These are phyloP conservation scores for Aramus guarauna DNA, from an alignment of 2,113 vertebrate species.

Conservation along the genomic window DNA sequence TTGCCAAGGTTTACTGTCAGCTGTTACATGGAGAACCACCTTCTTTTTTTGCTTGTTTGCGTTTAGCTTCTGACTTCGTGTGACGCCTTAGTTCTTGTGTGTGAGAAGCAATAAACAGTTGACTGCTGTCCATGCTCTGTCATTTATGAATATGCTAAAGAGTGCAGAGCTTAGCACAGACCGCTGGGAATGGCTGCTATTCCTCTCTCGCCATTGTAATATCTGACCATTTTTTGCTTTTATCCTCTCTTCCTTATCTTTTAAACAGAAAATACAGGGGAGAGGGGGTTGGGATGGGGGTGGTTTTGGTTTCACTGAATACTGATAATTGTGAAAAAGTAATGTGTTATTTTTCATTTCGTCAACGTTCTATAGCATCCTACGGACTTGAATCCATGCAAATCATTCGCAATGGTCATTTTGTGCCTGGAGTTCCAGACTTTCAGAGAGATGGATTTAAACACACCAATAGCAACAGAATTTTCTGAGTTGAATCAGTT, in stretches of 20 bases:
- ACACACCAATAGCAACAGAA: neutral
- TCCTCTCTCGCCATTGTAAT: neutral
- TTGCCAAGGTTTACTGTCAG: neutral
- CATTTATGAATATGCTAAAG: neutral
- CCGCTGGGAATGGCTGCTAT: neutral
- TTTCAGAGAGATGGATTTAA: neutral
- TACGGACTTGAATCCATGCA: neutral
- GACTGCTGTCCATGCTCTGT: neutral
- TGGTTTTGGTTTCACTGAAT: neutral
- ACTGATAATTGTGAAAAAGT: neutral
- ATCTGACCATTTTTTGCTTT: neutral
- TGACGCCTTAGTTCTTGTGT: neutral
- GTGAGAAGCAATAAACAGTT: neutral
- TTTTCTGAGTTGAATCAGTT: neutral
- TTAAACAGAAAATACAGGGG: neutral
- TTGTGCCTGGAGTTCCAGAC: neutral
- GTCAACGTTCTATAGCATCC: neutral
- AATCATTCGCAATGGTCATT: neutral
- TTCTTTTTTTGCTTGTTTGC: neutral
- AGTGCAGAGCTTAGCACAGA: neutral
- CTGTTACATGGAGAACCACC: neutral
- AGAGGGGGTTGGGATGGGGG: too few relatives aligned
- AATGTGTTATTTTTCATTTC: neutral
- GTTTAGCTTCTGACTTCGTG: neutral
- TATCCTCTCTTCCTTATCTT: neutral